phyloP scores from a whole-genome alignment of 2,888 invertebrate genomes.

The Melikaiella ostensackeni region DNA sequence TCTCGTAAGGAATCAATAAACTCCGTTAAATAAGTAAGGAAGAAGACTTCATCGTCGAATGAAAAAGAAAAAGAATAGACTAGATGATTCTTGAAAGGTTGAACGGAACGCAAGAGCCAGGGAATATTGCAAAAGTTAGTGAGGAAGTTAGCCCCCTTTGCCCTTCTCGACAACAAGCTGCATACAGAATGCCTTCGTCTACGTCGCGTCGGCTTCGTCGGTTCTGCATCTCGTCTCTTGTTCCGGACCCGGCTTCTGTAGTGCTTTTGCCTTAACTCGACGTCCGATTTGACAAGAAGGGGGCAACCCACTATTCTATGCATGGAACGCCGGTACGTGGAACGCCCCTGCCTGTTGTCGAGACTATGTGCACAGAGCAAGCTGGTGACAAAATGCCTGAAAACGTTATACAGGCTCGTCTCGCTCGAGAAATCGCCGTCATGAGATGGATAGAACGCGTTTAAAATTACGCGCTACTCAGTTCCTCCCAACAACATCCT shows the following conservation, averaged over 20 bases:
- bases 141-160: conserved; percentile 53
- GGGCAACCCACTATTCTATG: conserved; percentile 60
- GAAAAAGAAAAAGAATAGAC: conserved; percentile 38
- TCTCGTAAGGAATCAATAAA: neutral
- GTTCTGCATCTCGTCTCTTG: conserved; percentile 42
- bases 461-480: conserved; percentile 35
- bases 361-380: conserved; percentile 45
- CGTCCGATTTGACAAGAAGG: conserved; percentile 61
- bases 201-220: conserved; percentile 37
- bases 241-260: conserved; percentile 48
- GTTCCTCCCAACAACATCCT: conserved; percentile 1
- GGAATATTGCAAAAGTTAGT: conserved; percentile 69
- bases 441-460: conserved; percentile 34
- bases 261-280: conserved; percentile 54
- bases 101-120: conserved; percentile 64
- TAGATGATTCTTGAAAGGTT: conserved; percentile 45
- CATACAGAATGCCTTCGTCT: conserved; percentile 59
- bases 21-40: neutral
- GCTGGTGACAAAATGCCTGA: conserved; percentile 49
- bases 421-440: conserved; percentile 39
- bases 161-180: conserved; percentile 62
- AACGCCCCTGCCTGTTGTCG: conserved; percentile 44
- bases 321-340: conserved; percentile 50
- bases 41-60: neutral
- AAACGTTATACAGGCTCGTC: conserved; percentile 47